These are phyloP conservation scores for Tylochromis polylepis DNA, from an alignment of 2,113 vertebrate genomes.

Conservation along the genomic window DNA sequence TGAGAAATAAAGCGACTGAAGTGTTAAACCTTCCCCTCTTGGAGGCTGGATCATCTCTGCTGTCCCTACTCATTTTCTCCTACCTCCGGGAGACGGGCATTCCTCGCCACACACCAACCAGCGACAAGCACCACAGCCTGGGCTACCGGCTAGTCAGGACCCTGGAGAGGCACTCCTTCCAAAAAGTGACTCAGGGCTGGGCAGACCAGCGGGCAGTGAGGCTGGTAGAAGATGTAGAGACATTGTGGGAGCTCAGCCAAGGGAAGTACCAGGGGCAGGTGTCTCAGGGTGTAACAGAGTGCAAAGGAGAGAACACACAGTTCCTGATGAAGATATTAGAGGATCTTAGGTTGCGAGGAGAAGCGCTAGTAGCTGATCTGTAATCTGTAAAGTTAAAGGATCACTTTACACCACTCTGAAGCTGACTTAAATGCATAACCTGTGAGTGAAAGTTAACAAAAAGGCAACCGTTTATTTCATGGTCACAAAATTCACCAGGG, in stretches of 20 bases:
- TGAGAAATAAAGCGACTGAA: neutral
- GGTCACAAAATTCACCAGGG: neutral
- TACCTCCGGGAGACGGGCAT: conserved; percentile 58
- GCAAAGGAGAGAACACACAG: conserved; percentile 71
- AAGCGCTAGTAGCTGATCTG: neutral
- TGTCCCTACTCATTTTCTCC: conserved; percentile 62
- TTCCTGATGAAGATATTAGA: conserved; percentile 78
- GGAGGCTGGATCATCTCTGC: conserved; percentile 66
- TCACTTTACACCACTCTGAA: neutral
- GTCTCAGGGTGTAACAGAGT: conserved; percentile 57
- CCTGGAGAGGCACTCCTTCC: conserved; percentile 19
- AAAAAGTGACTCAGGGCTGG: conserved; percentile 63
- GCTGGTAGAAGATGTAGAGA: conserved; percentile 77
- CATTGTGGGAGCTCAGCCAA: conserved; percentile 76
- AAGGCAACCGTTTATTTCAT: neutral
- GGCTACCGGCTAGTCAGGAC: conserved; percentile 30
- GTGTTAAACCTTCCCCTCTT: conserved; percentile 58
- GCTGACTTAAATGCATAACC: neutral
- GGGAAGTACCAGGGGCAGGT: conserved; percentile 68
- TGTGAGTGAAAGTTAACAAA: neutral
- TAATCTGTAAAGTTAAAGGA: neutral
- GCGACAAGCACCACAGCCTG: conserved; percentile 18
- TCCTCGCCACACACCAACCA: neutral
- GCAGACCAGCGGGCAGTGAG: conserved; percentile 71
- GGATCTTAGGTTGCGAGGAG: conserved; percentile 55